Conservation (phyloP, 2,797 vertebrate species). For the Chelon auratus region DNA sequence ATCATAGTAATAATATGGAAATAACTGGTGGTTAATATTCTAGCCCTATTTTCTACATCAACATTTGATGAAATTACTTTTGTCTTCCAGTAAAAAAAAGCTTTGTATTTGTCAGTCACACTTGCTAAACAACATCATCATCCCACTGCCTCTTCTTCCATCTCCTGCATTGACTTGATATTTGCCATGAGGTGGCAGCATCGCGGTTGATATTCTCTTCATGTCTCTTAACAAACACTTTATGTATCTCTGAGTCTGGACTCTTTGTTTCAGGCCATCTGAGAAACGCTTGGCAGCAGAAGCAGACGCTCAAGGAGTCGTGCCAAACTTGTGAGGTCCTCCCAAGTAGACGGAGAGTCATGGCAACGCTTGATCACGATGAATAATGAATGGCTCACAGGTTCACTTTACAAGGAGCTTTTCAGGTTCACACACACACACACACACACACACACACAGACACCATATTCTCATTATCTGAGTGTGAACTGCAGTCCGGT, state of each 20-base stretch:
- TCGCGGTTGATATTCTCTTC: conserved; percentile 87
- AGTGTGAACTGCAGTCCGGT: conserved; percentile 50
- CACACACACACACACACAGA: conserved; percentile 60
- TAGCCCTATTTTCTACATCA: background rate
- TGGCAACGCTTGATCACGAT: conserved; percentile 79
- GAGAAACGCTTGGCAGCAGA: conserved; percentile 85
- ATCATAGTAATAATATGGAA: background rate
- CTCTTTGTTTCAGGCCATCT: conserved; percentile 87
- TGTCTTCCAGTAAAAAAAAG: conserved; percentile 9
- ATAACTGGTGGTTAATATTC: background rate
- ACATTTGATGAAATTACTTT: background rate
- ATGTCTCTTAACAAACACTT: conserved; percentile 89
- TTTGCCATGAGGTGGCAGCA: conserved; percentile 88
- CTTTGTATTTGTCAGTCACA: background rate
- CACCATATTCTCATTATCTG: conserved; percentile 69
- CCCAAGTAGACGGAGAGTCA: conserved; percentile 76
- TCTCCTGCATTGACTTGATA: conserved; percentile 81
- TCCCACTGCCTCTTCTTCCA: background rate
- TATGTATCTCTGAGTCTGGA: conserved; percentile 84
- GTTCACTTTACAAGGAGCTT: conserved; percentile 84
- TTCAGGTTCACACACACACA: conserved; percentile 72
- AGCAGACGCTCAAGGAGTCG: conserved; percentile 61
- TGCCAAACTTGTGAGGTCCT: conserved; percentile 73
- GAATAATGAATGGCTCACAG: conserved; percentile 81
- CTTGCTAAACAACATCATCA: background rate